Evolutionary conservation across 2,113 vertebrate genomes (phyloP).

Genomic region (Diadophis punctatus): DNA sequence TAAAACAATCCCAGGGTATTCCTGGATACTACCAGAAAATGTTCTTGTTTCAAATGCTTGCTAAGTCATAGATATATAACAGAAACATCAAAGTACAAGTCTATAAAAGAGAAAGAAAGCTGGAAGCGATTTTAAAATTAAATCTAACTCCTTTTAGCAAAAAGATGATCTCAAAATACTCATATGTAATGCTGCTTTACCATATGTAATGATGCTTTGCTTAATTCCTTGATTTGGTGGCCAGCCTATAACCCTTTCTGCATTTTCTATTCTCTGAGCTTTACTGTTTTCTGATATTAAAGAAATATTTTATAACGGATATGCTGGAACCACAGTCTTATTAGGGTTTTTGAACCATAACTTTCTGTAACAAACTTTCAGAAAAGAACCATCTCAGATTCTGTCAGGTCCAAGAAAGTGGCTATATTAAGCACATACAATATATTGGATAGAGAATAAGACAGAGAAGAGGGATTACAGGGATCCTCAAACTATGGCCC

Average conservation of each 20-base stretch:
- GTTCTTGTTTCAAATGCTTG: neutral
- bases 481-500: too few species aligned
- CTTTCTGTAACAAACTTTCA: neutral
- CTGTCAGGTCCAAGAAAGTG: neutral
- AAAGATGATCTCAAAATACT: neutral
- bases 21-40: neutral
- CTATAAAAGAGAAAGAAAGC: neutral
- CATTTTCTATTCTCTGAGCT: neutral
- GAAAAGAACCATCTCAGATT: neutral
- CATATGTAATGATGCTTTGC: neutral
- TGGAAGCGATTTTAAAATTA: neutral
- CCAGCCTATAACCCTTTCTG: neutral
- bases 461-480: too few species aligned
- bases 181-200: neutral
- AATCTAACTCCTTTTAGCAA: neutral
- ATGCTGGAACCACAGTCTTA: neutral
- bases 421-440: neutral
- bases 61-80: neutral
- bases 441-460: neutral
- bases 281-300: neutral
- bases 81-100: neutral
- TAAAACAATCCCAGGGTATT: neutral
- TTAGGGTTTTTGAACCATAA: neutral
- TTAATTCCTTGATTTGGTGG: neutral
- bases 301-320: neutral